phyloP scores from a whole-genome alignment of 2,797 vertebrate genomes.

The Schizopygopsis malacanthus region DNA sequence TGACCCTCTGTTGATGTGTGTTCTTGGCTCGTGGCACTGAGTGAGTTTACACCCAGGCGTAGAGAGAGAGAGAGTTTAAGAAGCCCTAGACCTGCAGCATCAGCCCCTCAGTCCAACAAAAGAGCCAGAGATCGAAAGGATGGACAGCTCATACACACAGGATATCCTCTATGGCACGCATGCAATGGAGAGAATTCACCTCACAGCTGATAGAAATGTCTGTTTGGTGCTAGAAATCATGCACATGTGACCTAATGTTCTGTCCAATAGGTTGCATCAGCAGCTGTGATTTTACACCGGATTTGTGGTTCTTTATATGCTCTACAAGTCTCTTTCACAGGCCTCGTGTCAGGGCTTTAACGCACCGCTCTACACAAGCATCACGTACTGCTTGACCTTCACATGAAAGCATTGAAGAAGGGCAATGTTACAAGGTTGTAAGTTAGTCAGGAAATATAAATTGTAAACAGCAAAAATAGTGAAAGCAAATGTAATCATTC shows the following conservation, averaged over 20 bases:
- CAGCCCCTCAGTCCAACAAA: conserved; percentile 56
- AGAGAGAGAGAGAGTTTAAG: conserved; percentile 26
- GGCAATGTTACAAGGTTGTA: not conserved
- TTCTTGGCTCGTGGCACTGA: conserved; percentile 71
- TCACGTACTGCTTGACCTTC: conserved; percentile 28
- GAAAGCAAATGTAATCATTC: not conserved
- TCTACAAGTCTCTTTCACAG: not conserved
- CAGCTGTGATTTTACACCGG: conserved; percentile 31
- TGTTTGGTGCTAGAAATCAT: conserved; percentile 11
- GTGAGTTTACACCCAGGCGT: conserved; percentile 42
- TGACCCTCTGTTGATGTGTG: conserved; percentile 65
- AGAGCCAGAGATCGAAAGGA: conserved; percentile 47
- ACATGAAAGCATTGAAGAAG: not conserved
- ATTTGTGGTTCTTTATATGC: conserved; percentile 8
- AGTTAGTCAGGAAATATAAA: not conserved
- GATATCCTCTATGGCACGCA: conserved; percentile 52
- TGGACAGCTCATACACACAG: conserved; percentile 46
- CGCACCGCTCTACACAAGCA: not conserved
- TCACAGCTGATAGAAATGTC: conserved; percentile 23
- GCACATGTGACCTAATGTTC: not conserved
- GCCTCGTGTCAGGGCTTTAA: conserved; percentile 34
- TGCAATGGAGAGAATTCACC: conserved; percentile 5
- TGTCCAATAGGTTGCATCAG: not conserved
- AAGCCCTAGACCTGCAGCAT: conserved; percentile 35
- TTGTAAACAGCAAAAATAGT: not conserved